phyloP scores from a whole-genome alignment of 2,113 vertebrate genomes.

The Opisthocomus hoazin region DNA sequence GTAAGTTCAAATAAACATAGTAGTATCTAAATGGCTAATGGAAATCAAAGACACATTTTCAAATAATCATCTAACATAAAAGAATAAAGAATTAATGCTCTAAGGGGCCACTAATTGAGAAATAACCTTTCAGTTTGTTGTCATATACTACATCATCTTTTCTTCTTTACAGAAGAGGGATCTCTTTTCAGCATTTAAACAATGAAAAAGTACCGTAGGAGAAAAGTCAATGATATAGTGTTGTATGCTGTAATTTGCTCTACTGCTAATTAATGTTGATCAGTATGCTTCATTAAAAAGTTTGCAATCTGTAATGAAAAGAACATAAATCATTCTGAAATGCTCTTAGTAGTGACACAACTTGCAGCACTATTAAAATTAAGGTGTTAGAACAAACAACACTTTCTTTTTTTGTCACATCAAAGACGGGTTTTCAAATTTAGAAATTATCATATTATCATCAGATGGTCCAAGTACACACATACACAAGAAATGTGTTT shows the following conservation, averaged over 20 bases:
- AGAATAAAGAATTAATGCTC: background rate
- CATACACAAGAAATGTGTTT: background rate
- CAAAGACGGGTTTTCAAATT: background rate
- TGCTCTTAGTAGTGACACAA: background rate
- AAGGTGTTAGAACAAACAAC: background rate
- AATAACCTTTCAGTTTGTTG: background rate
- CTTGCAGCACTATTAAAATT: background rate
- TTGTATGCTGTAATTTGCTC: background rate
- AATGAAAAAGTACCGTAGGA: background rate
- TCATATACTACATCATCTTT: background rate
- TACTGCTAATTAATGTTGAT: background rate
- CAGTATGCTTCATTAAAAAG: background rate
- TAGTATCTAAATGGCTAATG: background rate
- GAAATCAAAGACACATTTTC: background rate
- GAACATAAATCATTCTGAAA: background rate
- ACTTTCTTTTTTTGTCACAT: background rate
- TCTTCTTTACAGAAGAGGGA: background rate
- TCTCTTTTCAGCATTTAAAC: background rate
- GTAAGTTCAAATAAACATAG: background rate
- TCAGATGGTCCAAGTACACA: rapidly evolving
- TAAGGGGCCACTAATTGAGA: background rate
- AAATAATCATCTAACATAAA: background rate
- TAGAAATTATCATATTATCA: background rate
- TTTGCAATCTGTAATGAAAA: background rate
- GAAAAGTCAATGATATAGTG: background rate